Evolutionary conservation across 2,797 vertebrate species (phyloP), one percentile per base, ranked within the genome.

Genomic region (Peromyscus melanophrys): DNA sequence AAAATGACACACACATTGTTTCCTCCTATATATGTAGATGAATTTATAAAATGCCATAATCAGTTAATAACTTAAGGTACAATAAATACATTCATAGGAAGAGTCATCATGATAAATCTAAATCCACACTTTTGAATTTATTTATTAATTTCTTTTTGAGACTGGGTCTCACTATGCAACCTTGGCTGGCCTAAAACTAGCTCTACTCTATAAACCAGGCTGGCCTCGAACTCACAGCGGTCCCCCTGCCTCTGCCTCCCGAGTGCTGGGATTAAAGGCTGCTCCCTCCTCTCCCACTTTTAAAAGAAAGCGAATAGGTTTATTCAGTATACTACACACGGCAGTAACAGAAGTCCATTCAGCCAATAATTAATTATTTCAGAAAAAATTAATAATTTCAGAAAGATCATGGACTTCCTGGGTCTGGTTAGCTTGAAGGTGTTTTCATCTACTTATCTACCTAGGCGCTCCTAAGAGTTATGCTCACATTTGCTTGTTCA

Each of bases 21-120:
- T 31, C 43, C 5, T 86, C 43, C 5, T 86, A 94, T 55, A 78
- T 40, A 40, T 6, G 12, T 52, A 76, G 90, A 73, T 92, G 65
- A 92, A 85, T 71, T 90, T 94, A 77, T 77, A 76, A 84, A 92
- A 88, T 85, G 76, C 25, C 59, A 91, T 13, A 4, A 21, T 40
- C 83, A 67, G 46, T 86, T 95, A 76, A 63, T 89, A 76, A 61
- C 46, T 86, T 83, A 92, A 61, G 52, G 6, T 46, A 90, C 23
- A 81, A 46, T 19, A 75, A 77, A 46, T 19, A 75, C 71, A 85
- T 65, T 43, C 57, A 14, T 57, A 63, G 76, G 0, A 92, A 52
- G 88, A 94, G 81, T 96, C 37, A 87, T 90, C 75, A 82, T 86
- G 69, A 73, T 76, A 14, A n/a, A 73, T 40, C 14, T 84, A 88